Percentiles rank a stretch among this genome's conserved stretches.
Conservation (phyloP, 2,888 invertebrate species). For the Tortricodes alternella region DNA sequence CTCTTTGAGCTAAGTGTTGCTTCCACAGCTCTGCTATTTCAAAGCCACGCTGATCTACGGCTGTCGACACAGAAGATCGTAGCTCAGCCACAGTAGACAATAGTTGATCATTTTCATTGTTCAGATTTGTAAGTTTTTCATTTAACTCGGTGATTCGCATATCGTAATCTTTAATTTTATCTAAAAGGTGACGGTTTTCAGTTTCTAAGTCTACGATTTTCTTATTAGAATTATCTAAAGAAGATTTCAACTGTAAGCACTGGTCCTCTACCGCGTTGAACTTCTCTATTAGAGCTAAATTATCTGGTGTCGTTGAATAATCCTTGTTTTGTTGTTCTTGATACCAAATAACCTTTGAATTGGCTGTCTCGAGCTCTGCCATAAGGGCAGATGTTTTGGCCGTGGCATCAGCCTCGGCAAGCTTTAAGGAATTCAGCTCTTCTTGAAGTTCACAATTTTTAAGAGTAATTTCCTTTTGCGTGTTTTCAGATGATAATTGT, state of each 20-base stretch:
- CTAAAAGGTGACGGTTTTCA: slow-evolving; percentile 46
- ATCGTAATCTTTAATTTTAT: slow-evolving; percentile 45
- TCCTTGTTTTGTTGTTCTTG: slow-evolving; percentile 40
- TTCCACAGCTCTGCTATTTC: slow-evolving; percentile 89
- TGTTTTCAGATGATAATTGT: slow-evolving; percentile 43
- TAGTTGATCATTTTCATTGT: slow-evolving; percentile 70
- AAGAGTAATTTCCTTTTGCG: slow-evolving; percentile 36
- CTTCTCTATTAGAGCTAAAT: slow-evolving; percentile 47
- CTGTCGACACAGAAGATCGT: slow-evolving; percentile 71
- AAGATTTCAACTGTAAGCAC: slow-evolving; percentile 49
- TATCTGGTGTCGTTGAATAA: slow-evolving; percentile 37
- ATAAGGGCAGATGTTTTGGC: slow-evolving; percentile 43
- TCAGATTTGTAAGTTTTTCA: slow-evolving; percentile 60
- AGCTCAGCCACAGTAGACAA: slow-evolving; percentile 73
- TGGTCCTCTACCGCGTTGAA: slow-evolving; percentile 53
- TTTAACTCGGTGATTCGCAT: slow-evolving; percentile 58
- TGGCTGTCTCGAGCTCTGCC: slow-evolving; percentile 48
- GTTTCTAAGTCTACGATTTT: slow-evolving; percentile 59
- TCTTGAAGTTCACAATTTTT: slow-evolving; percentile 45
- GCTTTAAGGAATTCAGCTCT: slow-evolving; percentile 43
- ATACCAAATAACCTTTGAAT: slow-evolving; percentile 40
- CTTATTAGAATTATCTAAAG: slow-evolving; percentile 63
- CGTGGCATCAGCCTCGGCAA: slow-evolving; percentile 44
- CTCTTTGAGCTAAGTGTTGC: slow-evolving; percentile 84
- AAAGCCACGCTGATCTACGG: slow-evolving; percentile 85